Base-by-base conservation (phyloP, 1,140 invertebrate genomes). In the Phenacoccus solenopsis region DNA sequence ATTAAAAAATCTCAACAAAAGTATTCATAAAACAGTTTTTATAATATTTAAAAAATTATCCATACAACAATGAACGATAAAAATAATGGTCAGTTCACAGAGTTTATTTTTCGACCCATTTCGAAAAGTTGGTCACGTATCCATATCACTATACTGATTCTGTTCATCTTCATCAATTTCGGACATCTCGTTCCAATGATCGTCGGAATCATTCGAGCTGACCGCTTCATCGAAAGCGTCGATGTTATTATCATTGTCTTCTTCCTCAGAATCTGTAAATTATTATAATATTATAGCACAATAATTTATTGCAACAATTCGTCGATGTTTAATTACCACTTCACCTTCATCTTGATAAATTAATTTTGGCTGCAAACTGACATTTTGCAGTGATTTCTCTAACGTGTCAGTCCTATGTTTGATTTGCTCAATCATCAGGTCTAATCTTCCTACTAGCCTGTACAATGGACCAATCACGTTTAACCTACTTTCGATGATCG, bases 261-360 rank as follows among this genome's bases (percentile, higher is more conserved):
- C 59, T 25, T 64, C 59, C 9, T 64, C 59, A 25, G 59, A 64
- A 64, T 64, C 59, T 64, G 25, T n/a, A 64, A 64, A 64, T 24
- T 10, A 64, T 10, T 9, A 64, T 13, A 24, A 25, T n/a, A n/a
- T n/a, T n/a, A n/a, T n/a, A n/a, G n/a, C n/a, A n/a, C n/a, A n/a
- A n/a, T n/a, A n/a, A n/a, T n/a, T n/a, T n/a, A n/a, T n/a, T n/a
- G n/a, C n/a, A n/a, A n/a, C n/a, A n/a, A n/a, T n/a, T n/a, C n/a
- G n/a, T n/a, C n/a, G n/a, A n/a, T n/a, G n/a, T n/a, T n/a, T n/a
- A n/a, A n/a, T n/a, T n/a, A n/a, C 32, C 9, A 10, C 32, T 3
- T 25, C 21, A 84, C 84, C 84, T 79, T 80, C 78, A 78, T 86
- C 84, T 75, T 84, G 81, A 76, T 83, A 85, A 72, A 82, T 78